These are phyloP conservation scores for Bombus superbus DNA, from an alignment of 1,140 invertebrate genomes.

Conservation along the genomic window DNA sequence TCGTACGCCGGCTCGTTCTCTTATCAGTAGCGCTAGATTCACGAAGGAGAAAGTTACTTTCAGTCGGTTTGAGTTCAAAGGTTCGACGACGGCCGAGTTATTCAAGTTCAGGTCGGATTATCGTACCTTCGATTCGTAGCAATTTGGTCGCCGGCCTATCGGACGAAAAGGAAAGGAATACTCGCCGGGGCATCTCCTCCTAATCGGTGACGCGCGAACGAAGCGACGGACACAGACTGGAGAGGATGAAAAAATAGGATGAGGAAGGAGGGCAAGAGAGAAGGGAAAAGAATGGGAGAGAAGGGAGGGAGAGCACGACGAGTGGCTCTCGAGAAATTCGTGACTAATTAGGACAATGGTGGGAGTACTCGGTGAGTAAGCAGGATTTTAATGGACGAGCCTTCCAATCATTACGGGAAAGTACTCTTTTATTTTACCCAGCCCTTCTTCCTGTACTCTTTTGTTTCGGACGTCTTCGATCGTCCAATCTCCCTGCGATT, in stretches of 20 bases:
- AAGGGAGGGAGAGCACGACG: constrained; percentile 22
- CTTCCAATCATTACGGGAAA: constrained; percentile 60
- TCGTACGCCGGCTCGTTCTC: not conserved
- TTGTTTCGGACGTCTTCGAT: constrained; percentile 1
- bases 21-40: not conserved
- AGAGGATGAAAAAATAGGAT: constrained; percentile 41
- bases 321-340: constrained; percentile 56
- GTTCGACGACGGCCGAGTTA: not conserved
- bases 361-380: constrained; percentile 57
- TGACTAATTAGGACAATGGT: constrained; percentile 68
- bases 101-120: constrained; percentile 35
- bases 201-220: not conserved
- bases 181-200: constrained; percentile 24
- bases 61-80: not conserved
- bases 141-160: constrained; percentile 25
- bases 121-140: constrained; percentile 41
- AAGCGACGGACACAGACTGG: constrained; percentile 1
- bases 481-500: constrained; percentile 47
- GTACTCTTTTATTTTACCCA: constrained; percentile 46
- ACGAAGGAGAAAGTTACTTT: not conserved
- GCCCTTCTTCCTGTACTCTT: not conserved
- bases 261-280: not conserved
- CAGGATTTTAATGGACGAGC: constrained; percentile 61
- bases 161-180: constrained; percentile 40
- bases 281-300: not conserved